A percentile compares a stretch with the other conserved stretches of the same genome.
Conservation (phyloP, 2,113 vertebrate genomes). For the Coptodon rendalli region DNA sequence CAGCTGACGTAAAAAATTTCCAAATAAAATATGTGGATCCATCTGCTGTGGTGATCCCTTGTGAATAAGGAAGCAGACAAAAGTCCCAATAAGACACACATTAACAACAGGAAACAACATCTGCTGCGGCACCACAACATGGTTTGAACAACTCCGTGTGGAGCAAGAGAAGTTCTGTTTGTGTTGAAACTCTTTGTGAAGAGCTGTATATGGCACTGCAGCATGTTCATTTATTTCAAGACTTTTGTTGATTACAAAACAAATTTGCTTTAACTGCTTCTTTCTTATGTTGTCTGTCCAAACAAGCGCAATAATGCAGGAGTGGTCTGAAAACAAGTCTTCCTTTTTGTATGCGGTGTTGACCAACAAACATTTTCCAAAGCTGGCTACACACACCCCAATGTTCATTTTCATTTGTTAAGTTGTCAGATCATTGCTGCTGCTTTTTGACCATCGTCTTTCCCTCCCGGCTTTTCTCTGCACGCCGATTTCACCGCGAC, state of each 20-base stretch:
- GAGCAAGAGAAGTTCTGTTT: neutral
- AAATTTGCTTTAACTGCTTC: neutral
- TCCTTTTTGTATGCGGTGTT: neutral
- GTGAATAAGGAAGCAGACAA: neutral
- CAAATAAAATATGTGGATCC: neutral
- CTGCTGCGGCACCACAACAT: neutral
- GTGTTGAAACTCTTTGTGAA: neutral
- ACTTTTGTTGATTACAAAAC: neutral
- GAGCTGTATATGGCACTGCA: neutral
- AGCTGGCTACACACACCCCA: neutral
- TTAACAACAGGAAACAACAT: neutral
- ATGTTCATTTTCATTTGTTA: neutral
- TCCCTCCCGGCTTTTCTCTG: neutral
- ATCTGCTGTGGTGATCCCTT: neutral
- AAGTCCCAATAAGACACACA: neutral
- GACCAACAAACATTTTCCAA: neutral
- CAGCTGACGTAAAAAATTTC: neutral
- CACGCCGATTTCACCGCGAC: neutral
- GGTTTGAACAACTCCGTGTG: neutral
- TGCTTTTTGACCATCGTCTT: constrained; percentile 2
- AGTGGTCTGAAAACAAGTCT: neutral
- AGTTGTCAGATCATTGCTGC: neutral
- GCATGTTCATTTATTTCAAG: neutral
- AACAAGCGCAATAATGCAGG: neutral
- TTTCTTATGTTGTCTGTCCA: neutral